phyloP scores from a whole-genome alignment of 2,797 vertebrate species.

The Potorous gilbertii region DNA sequence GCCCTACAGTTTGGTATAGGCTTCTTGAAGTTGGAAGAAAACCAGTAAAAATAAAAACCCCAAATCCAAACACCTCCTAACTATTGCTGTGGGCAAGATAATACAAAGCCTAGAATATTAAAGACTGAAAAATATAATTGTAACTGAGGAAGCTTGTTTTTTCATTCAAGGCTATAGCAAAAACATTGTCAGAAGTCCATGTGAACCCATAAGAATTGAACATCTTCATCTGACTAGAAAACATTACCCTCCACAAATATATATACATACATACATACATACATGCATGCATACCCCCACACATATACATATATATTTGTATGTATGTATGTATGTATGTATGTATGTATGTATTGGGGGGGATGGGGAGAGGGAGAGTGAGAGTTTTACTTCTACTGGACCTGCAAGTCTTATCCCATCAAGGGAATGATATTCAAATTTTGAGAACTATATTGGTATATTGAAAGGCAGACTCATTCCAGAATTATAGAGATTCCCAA shows the following conservation, averaged over 20 bases:
- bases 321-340: too few species aligned
- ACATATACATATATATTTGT: too few species aligned
- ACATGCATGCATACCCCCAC: too few species aligned
- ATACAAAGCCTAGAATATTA: background rate
- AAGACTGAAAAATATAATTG: background rate
- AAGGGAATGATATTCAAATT: background rate
- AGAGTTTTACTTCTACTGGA: background rate
- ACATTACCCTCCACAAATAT: background rate
- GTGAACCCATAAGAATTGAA: background rate
- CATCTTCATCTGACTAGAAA: background rate
- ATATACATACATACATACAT: background rate
- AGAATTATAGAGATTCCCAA: background rate
- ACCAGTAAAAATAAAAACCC: background rate
- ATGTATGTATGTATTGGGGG: too few species aligned
- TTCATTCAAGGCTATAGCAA: background rate
- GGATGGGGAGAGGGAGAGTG: too few species aligned
- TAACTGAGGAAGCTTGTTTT: background rate
- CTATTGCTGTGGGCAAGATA: background rate
- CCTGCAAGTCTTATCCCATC: background rate
- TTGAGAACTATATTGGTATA: background rate
- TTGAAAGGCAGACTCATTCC: background rate
- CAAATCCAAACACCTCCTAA: background rate
- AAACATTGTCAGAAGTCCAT: background rate
- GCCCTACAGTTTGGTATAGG: background rate
- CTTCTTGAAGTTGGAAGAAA: background rate